phyloP scores from a whole-genome alignment of 64 coral and sea anemone species.

The Stichodactyla mertensii region DNA sequence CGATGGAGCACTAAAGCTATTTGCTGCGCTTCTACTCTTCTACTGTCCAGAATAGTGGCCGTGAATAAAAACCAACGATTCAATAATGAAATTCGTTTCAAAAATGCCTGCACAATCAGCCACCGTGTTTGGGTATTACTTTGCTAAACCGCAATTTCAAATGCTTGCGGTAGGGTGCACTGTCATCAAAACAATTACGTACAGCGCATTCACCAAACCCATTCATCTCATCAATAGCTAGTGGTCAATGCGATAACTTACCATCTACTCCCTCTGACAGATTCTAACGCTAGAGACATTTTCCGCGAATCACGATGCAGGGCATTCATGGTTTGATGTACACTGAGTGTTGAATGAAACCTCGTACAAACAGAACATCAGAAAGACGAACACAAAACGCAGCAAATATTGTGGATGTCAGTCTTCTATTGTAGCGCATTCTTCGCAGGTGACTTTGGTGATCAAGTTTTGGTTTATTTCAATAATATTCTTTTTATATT shows the following conservation, averaged over 20 bases:
- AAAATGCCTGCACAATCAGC: not conserved
- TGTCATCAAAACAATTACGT: not conserved
- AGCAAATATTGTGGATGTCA: not conserved
- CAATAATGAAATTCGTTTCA: not conserved
- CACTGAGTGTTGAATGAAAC: not conserved
- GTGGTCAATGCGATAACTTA: not conserved
- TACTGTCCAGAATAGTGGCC: too few relatives aligned
- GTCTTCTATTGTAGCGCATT: not conserved
- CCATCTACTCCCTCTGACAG: not conserved
- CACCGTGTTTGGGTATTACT: not conserved
- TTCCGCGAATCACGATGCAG: not conserved
- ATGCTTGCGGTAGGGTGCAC: not conserved
- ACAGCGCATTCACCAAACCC: not conserved
- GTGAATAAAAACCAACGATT: not conserved
- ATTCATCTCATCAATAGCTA: conserved; percentile 6
- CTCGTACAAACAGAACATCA: not conserved
- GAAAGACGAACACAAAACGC: not conserved
- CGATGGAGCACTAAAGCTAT: not conserved
- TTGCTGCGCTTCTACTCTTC: not conserved
- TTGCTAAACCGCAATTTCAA: not conserved
- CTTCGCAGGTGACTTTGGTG: not conserved
- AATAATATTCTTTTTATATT: not conserved
- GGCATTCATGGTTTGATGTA: not conserved
- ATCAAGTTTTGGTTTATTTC: not conserved
- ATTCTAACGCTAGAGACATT: not conserved